Evolutionary conservation across 2,113 vertebrate species (phyloP).

Genomic region (Heloderma charlesbogerti): DNA sequence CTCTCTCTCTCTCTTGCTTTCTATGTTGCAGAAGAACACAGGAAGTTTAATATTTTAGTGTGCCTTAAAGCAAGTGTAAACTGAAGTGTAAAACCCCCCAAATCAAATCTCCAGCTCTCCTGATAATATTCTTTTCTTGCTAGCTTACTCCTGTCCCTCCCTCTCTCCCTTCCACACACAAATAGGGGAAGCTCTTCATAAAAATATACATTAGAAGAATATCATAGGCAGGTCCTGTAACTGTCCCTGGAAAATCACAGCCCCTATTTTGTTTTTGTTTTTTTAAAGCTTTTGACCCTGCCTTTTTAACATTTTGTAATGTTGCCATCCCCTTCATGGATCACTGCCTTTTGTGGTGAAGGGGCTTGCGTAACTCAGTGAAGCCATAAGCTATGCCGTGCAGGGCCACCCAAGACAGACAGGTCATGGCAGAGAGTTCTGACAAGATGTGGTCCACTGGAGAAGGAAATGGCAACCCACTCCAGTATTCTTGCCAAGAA

Average conservation of each 20-base stretch:
- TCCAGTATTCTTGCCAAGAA: too few species aligned
- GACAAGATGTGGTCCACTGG: too few species aligned
- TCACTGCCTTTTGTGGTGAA: too few species aligned
- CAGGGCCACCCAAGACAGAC: too few species aligned
- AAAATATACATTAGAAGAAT: neutral
- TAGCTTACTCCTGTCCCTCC: neutral
- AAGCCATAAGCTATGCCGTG: too few species aligned
- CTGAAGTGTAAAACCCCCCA: neutral
- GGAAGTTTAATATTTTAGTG: conserved; percentile 9
- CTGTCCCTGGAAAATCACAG: neutral
- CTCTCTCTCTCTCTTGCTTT: too few species aligned
- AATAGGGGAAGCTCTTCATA: neutral
- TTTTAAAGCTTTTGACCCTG: too few species aligned
- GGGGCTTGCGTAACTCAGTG: too few species aligned
- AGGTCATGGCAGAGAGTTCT: too few species aligned
- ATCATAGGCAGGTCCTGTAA: neutral
- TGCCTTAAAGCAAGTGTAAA: conserved; percentile 10
- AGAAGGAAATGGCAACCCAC: too few species aligned
- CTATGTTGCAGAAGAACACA: neutral
- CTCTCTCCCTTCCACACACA: neutral
- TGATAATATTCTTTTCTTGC: conserved; percentile 5
- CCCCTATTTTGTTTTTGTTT: too few species aligned
- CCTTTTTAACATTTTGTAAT: neutral
- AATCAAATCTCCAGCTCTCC: neutral
- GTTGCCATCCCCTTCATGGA: too few species aligned